phyloP scores from a whole-genome alignment of 2,113 vertebrate genomes.

The Abramis brama region DNA sequence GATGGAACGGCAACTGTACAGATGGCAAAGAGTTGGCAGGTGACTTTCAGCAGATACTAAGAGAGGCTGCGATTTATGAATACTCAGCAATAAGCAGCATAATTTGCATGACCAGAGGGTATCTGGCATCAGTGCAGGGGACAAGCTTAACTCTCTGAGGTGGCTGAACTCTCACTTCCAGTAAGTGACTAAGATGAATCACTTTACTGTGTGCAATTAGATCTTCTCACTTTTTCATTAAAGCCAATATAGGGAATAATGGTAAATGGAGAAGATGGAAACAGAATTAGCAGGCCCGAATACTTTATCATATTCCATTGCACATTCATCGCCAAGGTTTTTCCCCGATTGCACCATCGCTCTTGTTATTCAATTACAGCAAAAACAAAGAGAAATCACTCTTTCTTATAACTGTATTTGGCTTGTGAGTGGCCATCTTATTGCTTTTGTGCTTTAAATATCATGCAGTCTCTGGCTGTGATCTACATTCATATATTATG shows the following conservation, averaged over 20 bases:
- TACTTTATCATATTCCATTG: slow-evolving; percentile 52
- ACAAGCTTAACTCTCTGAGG: slow-evolving; percentile 43
- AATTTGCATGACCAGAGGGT: slow-evolving; percentile 26
- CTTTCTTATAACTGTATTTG: slow-evolving; percentile 37
- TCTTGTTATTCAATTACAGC: slow-evolving; percentile 50
- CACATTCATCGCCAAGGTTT: slow-evolving; percentile 35
- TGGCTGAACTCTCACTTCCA: slow-evolving; percentile 32
- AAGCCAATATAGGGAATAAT: slow-evolving; percentile 46
- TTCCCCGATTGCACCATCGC: slow-evolving; percentile 36
- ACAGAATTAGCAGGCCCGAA: slow-evolving; percentile 46
- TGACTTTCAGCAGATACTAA: slow-evolving; percentile 31
- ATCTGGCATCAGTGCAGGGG: slow-evolving; percentile 29
- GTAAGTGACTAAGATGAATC: slow-evolving; percentile 57
- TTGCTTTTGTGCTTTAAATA: slow-evolving; percentile 45
- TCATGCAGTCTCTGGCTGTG: slow-evolving; percentile 13
- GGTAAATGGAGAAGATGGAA: slow-evolving; percentile 53
- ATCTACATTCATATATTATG: slow-evolving; percentile 35
- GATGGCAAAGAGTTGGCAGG: slow-evolving; percentile 13
- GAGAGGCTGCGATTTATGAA: slow-evolving; percentile 23
- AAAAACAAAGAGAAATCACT: slow-evolving; percentile 44
- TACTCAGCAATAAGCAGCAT: slow-evolving; percentile 9
- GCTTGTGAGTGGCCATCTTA: background rate
- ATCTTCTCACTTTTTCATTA: slow-evolving; percentile 58
- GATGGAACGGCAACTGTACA: slow-evolving; percentile 7
- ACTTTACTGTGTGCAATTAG: slow-evolving; percentile 53